Conservation (phyloP, 1,140 invertebrate genomes). For the Mercenaria mercenaria region DNA sequence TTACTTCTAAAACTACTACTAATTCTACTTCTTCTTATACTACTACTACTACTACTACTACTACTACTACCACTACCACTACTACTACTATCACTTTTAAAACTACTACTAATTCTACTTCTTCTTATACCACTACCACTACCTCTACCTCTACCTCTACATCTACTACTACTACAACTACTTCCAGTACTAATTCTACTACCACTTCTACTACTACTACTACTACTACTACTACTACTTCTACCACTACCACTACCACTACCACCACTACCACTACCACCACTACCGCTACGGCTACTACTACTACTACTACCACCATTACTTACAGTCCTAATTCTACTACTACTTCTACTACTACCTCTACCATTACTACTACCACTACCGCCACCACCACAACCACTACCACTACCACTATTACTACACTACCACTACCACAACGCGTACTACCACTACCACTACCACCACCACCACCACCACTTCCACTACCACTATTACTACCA, state of each 20-base stretch:
- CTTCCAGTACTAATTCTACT: not conserved
- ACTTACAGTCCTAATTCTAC: not conserved
- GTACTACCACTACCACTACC: not conserved
- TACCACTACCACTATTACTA: not conserved
- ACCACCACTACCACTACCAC: too few species aligned
- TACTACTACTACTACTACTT: too few species aligned
- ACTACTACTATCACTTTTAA: not conserved
- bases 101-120: constrained; percentile 3
- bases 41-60: not conserved
- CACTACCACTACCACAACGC: not conserved
- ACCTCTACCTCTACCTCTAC: not conserved
- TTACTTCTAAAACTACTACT: not conserved
- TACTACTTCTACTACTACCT: not conserved
- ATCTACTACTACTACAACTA: not conserved
- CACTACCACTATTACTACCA: not conserved
- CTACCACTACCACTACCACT: too few species aligned
- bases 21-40: not conserved
- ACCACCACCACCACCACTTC: not conserved
- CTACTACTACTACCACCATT: not conserved
- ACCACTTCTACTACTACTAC: too few species aligned
- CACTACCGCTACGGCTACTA: not conserved
- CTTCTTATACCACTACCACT: not conserved
- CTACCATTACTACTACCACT: constrained; percentile 27
- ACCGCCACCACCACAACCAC: not conserved
- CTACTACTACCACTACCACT: not conserved